These are phyloP conservation scores for Rhopalosiphum padi DNA, from an alignment of 1,140 invertebrate genomes.

Conservation along the genomic window DNA sequence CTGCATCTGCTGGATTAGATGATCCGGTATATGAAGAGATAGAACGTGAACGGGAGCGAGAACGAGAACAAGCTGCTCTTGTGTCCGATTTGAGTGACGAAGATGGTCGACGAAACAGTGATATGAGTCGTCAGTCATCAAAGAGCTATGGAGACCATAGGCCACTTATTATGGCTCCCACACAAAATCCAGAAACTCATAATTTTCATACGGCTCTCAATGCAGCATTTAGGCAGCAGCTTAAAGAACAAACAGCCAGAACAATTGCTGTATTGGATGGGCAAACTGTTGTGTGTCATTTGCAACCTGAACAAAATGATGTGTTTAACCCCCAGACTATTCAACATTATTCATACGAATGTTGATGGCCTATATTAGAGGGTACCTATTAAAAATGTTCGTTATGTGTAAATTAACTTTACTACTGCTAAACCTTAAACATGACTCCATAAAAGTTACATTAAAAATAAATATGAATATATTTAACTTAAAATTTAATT, in stretches of 20 bases:
- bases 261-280: conserved; percentile 81
- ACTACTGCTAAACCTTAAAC: conserved; percentile 35
- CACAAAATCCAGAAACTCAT: conserved; percentile 69
- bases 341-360: conserved; percentile 55
- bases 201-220: conserved; percentile 61
- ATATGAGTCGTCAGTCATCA: conserved; percentile 78
- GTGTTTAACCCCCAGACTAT: conserved; percentile 63
- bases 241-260: conserved; percentile 69
- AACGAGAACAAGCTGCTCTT: conserved; percentile 68
- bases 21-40: conserved; percentile 85
- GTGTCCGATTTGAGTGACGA: conserved; percentile 83
- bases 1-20: conserved; percentile 66
- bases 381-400: conserved; percentile 31
- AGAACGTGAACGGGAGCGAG: conserved; percentile 66
- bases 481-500: conserved; percentile 7
- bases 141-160: conserved; percentile 82
- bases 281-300: conserved; percentile 81
- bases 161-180: conserved; percentile 69
- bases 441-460: not conserved
- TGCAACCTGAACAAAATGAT: conserved; percentile 68
- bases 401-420: conserved; percentile 40
- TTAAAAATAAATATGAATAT: not conserved
- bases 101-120: conserved; percentile 76
- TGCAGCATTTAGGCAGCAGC: conserved; percentile 65
- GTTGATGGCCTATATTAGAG: conserved; percentile 45